These are phyloP conservation scores for Emydura subglobosa DNA, from an alignment of 2,113 vertebrate genomes.

Conservation along the genomic window DNA sequence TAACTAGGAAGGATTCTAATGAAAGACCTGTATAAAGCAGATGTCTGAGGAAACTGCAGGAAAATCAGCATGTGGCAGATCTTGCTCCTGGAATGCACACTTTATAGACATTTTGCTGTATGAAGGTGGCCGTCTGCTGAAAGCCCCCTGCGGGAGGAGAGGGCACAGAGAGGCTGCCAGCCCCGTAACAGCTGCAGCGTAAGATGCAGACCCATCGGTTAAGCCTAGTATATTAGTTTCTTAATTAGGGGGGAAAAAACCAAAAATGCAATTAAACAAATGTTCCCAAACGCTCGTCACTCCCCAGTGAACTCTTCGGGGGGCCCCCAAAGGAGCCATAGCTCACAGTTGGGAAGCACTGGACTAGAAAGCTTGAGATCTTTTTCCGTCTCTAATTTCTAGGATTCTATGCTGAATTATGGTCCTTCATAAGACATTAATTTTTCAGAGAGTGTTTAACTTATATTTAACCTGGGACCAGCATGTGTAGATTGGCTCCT, in stretches of 20 bases:
- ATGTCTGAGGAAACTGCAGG: neutral
- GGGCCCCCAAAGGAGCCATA: too few species aligned
- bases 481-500: neutral
- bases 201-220: neutral
- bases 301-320: neutral
- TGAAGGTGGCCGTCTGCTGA: neutral
- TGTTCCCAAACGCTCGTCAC: too few species aligned
- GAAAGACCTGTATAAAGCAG: neutral
- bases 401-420: fast-evolving
- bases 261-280: neutral
- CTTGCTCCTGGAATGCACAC: neutral
- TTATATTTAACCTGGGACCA: neutral
- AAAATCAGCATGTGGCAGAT: fast-evolving
- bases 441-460: neutral
- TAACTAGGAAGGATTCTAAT: fast-evolving
- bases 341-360: neutral
- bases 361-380: too few species aligned
- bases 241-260: neutral
- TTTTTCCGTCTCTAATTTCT: neutral
- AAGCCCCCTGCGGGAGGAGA: neutral
- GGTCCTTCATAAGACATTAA: neutral
- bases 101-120: fast-evolving
- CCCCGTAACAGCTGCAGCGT: neutral
- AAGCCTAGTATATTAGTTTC: neutral
- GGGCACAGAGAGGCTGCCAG: neutral